Conservation (phyloP, 2,888 invertebrate species). For the Conchocele bisecta region DNA sequence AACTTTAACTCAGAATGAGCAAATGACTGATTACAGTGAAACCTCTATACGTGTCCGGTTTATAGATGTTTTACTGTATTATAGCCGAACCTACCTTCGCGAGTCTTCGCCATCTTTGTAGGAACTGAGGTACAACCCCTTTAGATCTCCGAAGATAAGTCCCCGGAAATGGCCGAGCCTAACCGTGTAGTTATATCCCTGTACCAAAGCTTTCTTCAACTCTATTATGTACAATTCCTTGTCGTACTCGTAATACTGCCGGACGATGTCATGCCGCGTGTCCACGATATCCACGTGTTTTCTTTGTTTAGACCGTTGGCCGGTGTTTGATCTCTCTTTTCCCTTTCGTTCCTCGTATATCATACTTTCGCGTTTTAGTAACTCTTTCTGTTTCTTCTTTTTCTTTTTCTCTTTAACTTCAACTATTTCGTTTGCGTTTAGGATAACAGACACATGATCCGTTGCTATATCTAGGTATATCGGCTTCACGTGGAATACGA, state of each 20-base stretch:
- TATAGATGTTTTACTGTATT: too few species aligned
- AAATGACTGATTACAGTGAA: too few species aligned
- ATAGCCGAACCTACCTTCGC: slow-evolving; percentile 50
- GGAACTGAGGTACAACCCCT: slow-evolving; percentile 71
- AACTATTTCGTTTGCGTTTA: neutral
- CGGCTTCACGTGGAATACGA: slow-evolving; percentile 68
- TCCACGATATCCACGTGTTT: too few species aligned
- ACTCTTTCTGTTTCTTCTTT: neutral
- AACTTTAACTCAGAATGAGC: too few species aligned
- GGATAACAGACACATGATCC: slow-evolving; percentile 39
- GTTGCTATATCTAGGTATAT: slow-evolving; percentile 46
- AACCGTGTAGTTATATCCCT: slow-evolving; percentile 52
- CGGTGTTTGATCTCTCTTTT: too few species aligned
- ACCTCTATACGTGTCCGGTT: too few species aligned
- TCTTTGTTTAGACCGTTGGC: too few species aligned
- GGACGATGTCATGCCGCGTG: slow-evolving; percentile 44
- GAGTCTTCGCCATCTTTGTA: slow-evolving; percentile 58
- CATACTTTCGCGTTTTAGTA: neutral
- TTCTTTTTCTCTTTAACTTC: neutral
- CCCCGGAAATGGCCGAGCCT: slow-evolving; percentile 61
- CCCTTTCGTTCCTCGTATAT: too few species aligned
- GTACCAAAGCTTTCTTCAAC: slow-evolving; percentile 50
- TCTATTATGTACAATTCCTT: slow-evolving; percentile 70
- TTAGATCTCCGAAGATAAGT: slow-evolving; percentile 61
- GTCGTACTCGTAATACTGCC: slow-evolving; percentile 54